Base-by-base conservation (phyloP, 2,888 invertebrate species). In the Xestia ashworthii region DNA sequence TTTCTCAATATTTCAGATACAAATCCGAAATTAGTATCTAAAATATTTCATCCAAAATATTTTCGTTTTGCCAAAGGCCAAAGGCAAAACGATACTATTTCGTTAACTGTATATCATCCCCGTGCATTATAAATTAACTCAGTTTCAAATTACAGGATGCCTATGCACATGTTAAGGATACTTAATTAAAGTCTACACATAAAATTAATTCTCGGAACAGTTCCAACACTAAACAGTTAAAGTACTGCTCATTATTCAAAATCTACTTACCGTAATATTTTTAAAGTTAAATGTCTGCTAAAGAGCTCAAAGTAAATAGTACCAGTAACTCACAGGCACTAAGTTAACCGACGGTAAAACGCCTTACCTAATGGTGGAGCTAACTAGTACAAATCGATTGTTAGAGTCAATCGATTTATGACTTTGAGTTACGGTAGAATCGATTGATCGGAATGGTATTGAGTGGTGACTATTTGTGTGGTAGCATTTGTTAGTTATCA, bases 321-420 rank as follows among this genome's bases (percentile, higher is more conserved):
- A 11, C 64, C 62, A 11, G 74, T 80, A 87, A 84, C 66, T 84
- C 53, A 87, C 71, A 11, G 66, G 38, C 62, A 53, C 38, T 65
- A 53, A 80, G 87, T 55, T 76, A 85, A 87, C 62, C 19, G 66
- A 84, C 48, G 22, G 60, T 72, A 44, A 46, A 87, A 82, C 46
- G 67, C 76, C 74, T 82, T 62, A 46, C 82, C 74, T 85, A 85
- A 85, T 87, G 75, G 85, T 66, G 41, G 55, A 73, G 80, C 74
- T 80, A 78, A 78, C 78, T 83, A 65, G 44, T 78, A 65, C 76
- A 50, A 70, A 75, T 62, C 82, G 85, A 87, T 78, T 87, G 71
- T 87, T 72, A 62, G 16, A 72, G 38, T 64, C 46, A 73, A 78
- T 76, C 72, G 86, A 85, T 85, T 87, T 85, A 85, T 60, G 82